phyloP scores from a whole-genome alignment of 2,797 vertebrate species.

The Dendrocincla tyrannina region DNA sequence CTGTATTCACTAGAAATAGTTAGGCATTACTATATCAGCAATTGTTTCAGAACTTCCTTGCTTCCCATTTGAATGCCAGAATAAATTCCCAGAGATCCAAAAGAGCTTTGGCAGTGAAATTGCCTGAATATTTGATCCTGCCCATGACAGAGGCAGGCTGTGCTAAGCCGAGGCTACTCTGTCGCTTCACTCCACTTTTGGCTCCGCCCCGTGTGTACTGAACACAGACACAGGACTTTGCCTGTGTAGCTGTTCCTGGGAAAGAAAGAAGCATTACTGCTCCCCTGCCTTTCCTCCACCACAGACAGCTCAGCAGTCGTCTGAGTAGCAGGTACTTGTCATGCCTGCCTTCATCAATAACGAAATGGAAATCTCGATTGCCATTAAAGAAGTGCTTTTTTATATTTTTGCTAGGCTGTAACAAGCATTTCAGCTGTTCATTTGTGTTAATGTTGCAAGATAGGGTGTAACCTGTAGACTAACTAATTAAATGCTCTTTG shows the following conservation, averaged over 20 bases:
- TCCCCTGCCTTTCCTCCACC: not conserved
- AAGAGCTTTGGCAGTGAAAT: not conserved
- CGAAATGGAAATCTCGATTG: not conserved
- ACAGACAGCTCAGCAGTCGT: not conserved
- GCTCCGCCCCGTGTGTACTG: rapidly evolving
- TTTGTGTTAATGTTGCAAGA: slow-evolving; percentile 52
- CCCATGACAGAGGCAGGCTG: rapidly evolving
- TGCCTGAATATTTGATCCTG: not conserved
- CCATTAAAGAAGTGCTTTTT: not conserved
- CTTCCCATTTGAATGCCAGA: not conserved
- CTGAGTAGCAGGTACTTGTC: not conserved
- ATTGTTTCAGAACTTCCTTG: not conserved
- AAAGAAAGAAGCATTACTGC: not conserved
- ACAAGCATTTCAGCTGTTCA: slow-evolving; percentile 49
- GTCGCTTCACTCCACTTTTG: not conserved
- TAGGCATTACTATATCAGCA: not conserved
- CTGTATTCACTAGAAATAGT: not conserved
- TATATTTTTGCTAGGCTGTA: not conserved
- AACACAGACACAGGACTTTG: not conserved
- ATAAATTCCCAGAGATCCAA: not conserved
- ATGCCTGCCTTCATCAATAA: not conserved
- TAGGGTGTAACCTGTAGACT: slow-evolving; percentile 55
- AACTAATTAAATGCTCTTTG: slow-evolving; percentile 73
- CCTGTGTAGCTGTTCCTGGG: not conserved
- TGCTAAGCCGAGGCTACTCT: rapidly evolving